phyloP scores from a whole-genome alignment of 2,113 vertebrate species.

The Empidonax alnorum region DNA sequence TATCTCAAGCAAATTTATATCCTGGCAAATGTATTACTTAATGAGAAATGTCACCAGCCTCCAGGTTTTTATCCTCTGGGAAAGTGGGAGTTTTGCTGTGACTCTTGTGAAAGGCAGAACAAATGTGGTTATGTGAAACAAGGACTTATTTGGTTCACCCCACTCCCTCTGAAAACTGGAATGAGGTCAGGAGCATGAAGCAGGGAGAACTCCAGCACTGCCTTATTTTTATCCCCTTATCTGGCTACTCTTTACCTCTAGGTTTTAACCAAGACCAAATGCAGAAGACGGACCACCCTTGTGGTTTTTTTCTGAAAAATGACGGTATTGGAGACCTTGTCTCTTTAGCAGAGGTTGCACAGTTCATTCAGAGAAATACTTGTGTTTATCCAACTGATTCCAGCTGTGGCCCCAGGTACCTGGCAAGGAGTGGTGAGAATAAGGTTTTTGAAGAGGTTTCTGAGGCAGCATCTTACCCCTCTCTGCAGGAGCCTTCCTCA shows the following conservation, averaged over 20 bases:
- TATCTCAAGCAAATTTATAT: neutral
- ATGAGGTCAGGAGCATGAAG: neutral
- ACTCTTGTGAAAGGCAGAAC: neutral
- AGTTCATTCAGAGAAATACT: neutral
- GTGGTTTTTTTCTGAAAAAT: neutral
- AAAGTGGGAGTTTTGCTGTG: conserved; percentile 4
- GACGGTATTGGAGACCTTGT: neutral
- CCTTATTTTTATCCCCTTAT: neutral
- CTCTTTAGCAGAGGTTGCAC: neutral
- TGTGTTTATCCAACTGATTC: neutral
- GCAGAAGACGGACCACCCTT: neutral
- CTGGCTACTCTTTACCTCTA: neutral
- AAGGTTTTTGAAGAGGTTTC: neutral
- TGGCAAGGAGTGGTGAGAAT: neutral
- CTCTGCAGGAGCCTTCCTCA: conserved; percentile 87
- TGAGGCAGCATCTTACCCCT: neutral
- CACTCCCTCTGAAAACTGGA: neutral
- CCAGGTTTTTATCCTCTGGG: neutral
- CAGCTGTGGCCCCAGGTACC: neutral
- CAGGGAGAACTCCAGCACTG: neutral
- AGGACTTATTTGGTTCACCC: neutral
- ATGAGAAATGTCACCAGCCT: conserved; percentile 8
- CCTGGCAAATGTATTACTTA: neutral
- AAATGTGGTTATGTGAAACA: conserved; percentile 38
- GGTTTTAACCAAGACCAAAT: neutral